Percentiles rank a stretch among this genome's conserved stretches.
Conservation (phyloP, 2,797 vertebrate genomes). For the Argentina silus region DNA sequence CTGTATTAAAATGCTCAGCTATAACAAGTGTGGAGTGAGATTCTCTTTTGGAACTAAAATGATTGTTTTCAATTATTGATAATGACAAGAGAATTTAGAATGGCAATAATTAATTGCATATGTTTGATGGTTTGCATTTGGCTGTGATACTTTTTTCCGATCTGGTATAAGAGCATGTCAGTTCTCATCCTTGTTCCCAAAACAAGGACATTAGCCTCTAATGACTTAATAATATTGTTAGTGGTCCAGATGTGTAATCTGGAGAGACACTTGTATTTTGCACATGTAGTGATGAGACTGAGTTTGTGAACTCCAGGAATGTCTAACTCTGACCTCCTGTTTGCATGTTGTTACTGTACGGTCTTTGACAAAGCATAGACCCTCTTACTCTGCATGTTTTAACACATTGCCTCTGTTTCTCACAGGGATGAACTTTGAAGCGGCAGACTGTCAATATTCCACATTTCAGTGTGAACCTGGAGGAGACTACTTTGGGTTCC, state of each 20-base stretch:
- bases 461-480: slow-evolving; percentile 74
- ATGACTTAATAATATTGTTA: neutral
- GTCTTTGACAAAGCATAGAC: neutral
- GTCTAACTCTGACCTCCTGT: neutral
- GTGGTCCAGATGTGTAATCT: neutral
- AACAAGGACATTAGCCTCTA: too few species aligned
- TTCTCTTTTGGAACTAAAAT: slow-evolving; percentile 25
- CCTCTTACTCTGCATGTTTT: slow-evolving; percentile 2
- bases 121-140: slow-evolving; percentile 37
- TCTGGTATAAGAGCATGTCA: slow-evolving; percentile 49
- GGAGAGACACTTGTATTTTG: neutral
- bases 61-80: neutral
- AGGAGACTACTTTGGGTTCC: slow-evolving; percentile 80
- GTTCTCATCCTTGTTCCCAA: slow-evolving; percentile 1
- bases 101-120: slow-evolving; percentile 11
- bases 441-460: slow-evolving; percentile 81
- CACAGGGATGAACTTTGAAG: slow-evolving; percentile 98
- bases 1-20: slow-evolving; percentile 31
- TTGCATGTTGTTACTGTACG: neutral
- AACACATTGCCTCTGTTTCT: slow-evolving; percentile 56
- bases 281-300: neutral
- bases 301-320: neutral
- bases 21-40: slow-evolving; percentile 26
- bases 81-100: slow-evolving; percentile 11
- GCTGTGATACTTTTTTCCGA: slow-evolving; percentile 5